phyloP scores from a whole-genome alignment of 2,888 invertebrate species.

The Tiphia femorata region DNA sequence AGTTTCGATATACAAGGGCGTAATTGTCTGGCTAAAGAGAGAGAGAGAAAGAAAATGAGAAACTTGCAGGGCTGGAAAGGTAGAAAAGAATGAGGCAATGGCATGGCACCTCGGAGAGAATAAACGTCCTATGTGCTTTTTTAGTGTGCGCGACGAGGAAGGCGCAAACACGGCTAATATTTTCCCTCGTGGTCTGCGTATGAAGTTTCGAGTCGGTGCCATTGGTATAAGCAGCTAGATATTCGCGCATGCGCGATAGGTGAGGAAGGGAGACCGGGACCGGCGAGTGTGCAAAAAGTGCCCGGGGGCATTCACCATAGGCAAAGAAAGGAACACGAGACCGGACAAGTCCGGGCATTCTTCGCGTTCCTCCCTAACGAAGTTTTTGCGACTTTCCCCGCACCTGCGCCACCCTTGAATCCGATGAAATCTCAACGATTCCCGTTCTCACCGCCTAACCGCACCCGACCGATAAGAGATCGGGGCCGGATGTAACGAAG shows the following conservation, averaged over 20 bases:
- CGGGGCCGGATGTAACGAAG: not conserved
- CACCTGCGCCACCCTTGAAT: slow-evolving; percentile 46
- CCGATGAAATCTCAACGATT: slow-evolving; percentile 43
- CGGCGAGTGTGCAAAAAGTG: not conserved
- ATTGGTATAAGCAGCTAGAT: slow-evolving; percentile 60
- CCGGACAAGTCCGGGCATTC: slow-evolving; percentile 54
- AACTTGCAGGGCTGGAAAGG: slow-evolving; percentile 1
- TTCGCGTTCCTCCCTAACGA: slow-evolving; percentile 58
- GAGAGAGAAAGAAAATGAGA: not conserved
- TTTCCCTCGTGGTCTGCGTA: no score
- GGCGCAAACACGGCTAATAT: slow-evolving; percentile 6
- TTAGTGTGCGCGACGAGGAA: slow-evolving; percentile 13
- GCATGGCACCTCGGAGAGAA: slow-evolving; percentile 29
- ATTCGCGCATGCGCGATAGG: slow-evolving; percentile 34
- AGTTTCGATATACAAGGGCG: slow-evolving; percentile 54
- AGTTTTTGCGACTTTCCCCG: slow-evolving; percentile 58
- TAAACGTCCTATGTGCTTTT: no score
- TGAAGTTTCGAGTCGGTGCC: slow-evolving; percentile 44
- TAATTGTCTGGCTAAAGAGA: slow-evolving; percentile 41
- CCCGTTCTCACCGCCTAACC: slow-evolving; percentile 12
- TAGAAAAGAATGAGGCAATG: not conserved
- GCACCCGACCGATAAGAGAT: not conserved
- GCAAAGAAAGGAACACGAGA: slow-evolving; percentile 38
- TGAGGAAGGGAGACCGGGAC: not conserved
- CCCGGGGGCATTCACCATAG: slow-evolving; percentile 13